Conservation (phyloP, 2,888 invertebrate genomes). For the Rugalucina vietnamica region DNA sequence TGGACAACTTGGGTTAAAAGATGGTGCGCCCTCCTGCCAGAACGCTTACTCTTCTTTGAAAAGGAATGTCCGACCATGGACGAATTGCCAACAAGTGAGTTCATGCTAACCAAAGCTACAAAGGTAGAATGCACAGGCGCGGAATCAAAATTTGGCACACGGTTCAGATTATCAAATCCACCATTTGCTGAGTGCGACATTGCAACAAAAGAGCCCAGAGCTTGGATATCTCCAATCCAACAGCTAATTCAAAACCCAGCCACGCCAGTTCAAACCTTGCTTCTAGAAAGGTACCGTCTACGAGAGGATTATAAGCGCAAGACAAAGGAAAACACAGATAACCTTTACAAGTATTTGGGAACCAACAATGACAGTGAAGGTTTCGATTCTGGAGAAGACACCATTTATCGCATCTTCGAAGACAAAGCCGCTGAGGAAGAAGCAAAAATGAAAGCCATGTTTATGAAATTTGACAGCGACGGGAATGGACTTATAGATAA, state of each 20-base stretch:
- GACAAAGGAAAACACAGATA: not conserved
- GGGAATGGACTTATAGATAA: conserved; percentile 59
- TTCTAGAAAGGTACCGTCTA: not conserved
- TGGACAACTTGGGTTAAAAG: conserved; percentile 63
- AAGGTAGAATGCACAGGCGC: conserved; percentile 3
- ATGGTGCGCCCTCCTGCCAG: conserved; percentile 55
- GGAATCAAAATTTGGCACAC: conserved; percentile 4
- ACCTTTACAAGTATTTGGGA: not conserved
- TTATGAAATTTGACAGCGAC: conserved; percentile 53
- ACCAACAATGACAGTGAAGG: not conserved
- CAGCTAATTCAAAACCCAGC: not conserved
- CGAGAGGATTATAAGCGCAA: not conserved
- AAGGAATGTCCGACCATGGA: not conserved
- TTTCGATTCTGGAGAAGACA: not conserved
- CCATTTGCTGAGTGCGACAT: conserved; percentile 57
- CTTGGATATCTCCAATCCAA: conserved; percentile 18
- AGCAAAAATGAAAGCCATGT: conserved; percentile 56
- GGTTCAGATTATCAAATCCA: conserved; percentile 53
- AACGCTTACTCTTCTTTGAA: conserved; percentile 38
- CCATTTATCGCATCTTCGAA: no score
- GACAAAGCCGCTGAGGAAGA: conserved; percentile 22
- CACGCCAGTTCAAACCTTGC: conserved; percentile 27
- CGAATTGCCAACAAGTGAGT: not conserved
- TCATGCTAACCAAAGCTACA: not conserved
- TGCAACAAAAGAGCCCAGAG: conserved; percentile 17